phyloP scores from a whole-genome alignment of 2,797 vertebrate species.

The Bradypodion pumilum region DNA sequence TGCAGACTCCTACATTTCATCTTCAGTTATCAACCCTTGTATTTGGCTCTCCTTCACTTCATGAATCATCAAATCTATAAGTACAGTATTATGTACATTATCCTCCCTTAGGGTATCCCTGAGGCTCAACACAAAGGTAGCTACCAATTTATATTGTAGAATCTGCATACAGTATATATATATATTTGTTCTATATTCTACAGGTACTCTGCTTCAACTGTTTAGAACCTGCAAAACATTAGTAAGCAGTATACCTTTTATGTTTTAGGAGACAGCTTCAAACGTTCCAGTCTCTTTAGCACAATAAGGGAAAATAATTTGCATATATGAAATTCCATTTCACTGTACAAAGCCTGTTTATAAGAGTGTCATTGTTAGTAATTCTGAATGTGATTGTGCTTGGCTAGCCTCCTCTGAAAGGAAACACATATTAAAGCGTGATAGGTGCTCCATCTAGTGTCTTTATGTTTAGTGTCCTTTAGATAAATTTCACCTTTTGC shows the following conservation, averaged over 20 bases:
- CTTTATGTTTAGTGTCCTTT: constrained; percentile 35
- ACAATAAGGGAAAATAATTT: constrained; percentile 11
- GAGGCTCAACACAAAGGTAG: neutral
- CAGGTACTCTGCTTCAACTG: neutral
- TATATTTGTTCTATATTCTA: neutral
- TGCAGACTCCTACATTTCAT: too few species aligned
- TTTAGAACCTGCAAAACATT: neutral
- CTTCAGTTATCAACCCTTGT: too few species aligned
- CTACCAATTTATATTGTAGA: neutral
- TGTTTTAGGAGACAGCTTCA: neutral
- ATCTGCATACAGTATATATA: neutral
- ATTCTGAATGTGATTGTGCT: constrained; percentile 25
- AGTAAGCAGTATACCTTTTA: neutral
- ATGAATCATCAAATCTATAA: too few species aligned
- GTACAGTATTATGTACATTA: neutral
- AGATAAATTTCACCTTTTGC: neutral
- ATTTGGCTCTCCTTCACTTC: too few species aligned
- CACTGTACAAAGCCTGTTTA: constrained; percentile 51
- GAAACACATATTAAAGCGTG: constrained; percentile 47
- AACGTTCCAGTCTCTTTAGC: neutral
- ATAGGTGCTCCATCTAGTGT: constrained; percentile 76
- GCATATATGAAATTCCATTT: neutral
- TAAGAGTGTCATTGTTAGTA: constrained; percentile 35
- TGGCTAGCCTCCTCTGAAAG: neutral
- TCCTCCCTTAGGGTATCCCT: neutral